Evolutionary conservation across 2,113 vertebrate species (phyloP).

Genomic region (Tachycineta bicolor): DNA sequence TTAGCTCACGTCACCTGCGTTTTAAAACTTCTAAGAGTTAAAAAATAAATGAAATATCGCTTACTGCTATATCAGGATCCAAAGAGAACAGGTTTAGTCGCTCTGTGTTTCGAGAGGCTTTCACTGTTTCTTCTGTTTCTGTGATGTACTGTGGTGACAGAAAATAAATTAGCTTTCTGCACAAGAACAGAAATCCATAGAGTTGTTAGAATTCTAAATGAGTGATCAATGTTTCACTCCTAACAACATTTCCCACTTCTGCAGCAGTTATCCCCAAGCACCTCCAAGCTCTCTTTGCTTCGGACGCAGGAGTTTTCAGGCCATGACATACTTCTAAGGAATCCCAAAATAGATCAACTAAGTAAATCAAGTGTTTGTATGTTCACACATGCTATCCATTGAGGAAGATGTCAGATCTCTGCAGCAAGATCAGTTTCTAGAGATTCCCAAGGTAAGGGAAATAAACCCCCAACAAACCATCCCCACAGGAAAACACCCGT

Average conservation of each 20-base stretch:
- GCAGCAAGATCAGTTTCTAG: not conserved
- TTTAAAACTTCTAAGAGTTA: not conserved
- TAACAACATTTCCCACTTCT: not conserved
- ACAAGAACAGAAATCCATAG: not conserved
- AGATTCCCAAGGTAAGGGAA: not conserved
- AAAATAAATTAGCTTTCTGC: constrained; percentile 13
- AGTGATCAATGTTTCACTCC: not conserved
- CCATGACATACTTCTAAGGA: not conserved
- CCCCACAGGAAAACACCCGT: not conserved
- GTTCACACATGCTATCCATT: not conserved
- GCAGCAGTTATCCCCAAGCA: not conserved
- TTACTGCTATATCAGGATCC: constrained; percentile 92
- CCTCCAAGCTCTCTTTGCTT: not conserved
- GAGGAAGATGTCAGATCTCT: not conserved
- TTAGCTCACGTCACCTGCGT: not conserved
- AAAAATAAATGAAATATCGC: not conserved
- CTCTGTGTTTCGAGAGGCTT: constrained; percentile 83
- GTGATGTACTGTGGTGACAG: constrained; percentile 85
- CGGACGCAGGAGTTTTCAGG: not conserved
- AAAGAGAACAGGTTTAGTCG: constrained; percentile 93
- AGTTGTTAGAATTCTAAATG: not conserved
- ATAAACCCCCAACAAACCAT: not conserved
- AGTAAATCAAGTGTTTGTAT: not conserved
- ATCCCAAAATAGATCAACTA: not conserved
- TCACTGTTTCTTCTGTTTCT: constrained; percentile 92